Evolutionary conservation across 1,140 invertebrate genomes (phyloP), one percentile per base, ranked within the genome.

Genomic region (Drosophila malerkotliana): DNA sequence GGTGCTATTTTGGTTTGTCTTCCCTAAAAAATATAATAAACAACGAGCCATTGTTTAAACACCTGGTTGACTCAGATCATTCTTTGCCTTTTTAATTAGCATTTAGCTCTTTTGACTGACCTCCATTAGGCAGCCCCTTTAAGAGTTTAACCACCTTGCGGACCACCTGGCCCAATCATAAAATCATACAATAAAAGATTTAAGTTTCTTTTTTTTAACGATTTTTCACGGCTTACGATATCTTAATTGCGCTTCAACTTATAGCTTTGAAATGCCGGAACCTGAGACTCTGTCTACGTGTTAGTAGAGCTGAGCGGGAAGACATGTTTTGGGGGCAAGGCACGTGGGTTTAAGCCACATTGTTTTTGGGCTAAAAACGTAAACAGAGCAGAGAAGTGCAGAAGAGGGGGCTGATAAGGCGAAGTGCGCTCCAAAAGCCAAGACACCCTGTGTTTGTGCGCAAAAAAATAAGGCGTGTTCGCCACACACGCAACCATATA

Each of bases 401-500:
- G n/a, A 10, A 26, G 9, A 14, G 12, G 24, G 8, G 12, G n/a
- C 52, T 69, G 63, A 69, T 69, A 69, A 68, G 18, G 15, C 5
- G 18, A 18, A 10, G 3, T 24, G 7, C 10, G 28, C 44, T 54
- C 10, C 54, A 49, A 5, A 4, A 58, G 58, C 47, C 8, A 8
- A 10, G 66, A 14, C 52, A 71, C 67, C 67, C 67, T 71, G 55
- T 63, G 45, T 32, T 72, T 72, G 55, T 82, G 64, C 59, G 77
- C 72, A 76, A 81, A 79, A 68, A 69, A 57, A 80, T 61, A 66
- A 80, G 77, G 78, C 77, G 78, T 81, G 77, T 77, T 72, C 59
- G 21, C 39, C 39, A 34, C 39, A 74, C 28, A 56, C 37, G 58
- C 53, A 44, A 4, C 10, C 52, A 57, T 21, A 32, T 14, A 53